Conservation (phyloP, 1,140 invertebrate genomes). For the Elysia chlorotica region DNA sequence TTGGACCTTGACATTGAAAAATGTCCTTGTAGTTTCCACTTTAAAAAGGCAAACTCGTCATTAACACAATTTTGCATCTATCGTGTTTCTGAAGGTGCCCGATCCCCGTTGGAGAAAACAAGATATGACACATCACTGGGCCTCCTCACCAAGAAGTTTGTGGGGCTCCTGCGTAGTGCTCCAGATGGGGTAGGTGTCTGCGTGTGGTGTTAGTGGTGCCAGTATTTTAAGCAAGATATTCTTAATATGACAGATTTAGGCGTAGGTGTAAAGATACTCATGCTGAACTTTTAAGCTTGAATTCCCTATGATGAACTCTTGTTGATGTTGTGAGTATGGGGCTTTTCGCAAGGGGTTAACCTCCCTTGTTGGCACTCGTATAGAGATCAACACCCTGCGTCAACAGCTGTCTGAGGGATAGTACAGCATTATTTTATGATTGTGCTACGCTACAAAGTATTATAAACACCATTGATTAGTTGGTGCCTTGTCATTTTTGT, state of each 20-base stretch:
- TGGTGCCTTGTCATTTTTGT: too few species aligned
- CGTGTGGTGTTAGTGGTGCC: too few species aligned
- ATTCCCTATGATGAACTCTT: constrained; percentile 14
- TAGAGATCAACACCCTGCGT: constrained; percentile 3
- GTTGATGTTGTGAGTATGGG: constrained; percentile 12
- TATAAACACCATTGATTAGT: too few species aligned
- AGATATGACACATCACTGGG: constrained; percentile 71
- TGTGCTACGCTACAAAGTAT: too few species aligned
- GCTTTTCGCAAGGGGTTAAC: constrained; percentile 6
- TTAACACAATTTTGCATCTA: too few species aligned
- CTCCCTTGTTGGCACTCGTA: constrained; percentile 11
- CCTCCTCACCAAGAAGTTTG: constrained; percentile 94
- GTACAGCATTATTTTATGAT: too few species aligned
- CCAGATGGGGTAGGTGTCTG: constrained; percentile 87
- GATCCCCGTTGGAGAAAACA: constrained; percentile 57
- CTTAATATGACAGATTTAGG: background rate
- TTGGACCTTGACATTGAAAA: too few species aligned
- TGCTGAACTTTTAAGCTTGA: background rate
- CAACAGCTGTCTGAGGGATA: constrained; percentile 16
- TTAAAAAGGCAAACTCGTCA: too few species aligned
- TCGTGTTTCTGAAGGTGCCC: constrained; percentile 20
- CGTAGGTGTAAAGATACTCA: background rate
- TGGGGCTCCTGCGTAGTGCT: constrained; percentile 89
- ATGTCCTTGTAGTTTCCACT: too few species aligned
- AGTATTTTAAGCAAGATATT: too few species aligned